These are phyloP conservation scores for Auanema sp. DNA, from an alignment of 2,888 invertebrate species.

Conservation along the genomic window DNA sequence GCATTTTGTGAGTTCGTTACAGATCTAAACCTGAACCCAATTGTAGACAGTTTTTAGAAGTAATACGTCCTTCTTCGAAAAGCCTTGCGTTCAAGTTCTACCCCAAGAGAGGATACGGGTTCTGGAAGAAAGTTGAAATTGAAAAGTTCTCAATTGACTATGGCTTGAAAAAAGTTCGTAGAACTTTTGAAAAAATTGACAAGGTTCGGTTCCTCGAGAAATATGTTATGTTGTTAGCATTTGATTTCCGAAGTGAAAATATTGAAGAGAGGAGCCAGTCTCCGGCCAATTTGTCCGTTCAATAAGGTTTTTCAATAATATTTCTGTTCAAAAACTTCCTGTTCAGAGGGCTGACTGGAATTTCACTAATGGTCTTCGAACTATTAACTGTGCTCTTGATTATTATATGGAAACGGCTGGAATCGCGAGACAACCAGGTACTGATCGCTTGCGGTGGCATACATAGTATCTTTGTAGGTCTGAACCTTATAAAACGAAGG, in stretches of 20 bases:
- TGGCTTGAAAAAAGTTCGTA: neutral
- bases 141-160: constrained; percentile 12
- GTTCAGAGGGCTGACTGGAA: constrained; percentile 10
- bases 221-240: constrained; percentile 12
- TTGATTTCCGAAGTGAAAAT: constrained; percentile 14
- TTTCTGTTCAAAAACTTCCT: neutral
- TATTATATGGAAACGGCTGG: constrained; percentile 8
- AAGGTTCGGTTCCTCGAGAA: too few relatives aligned
- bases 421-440: neutral
- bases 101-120: constrained; percentile 17
- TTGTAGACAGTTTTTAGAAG: constrained; percentile 17
- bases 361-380: constrained; percentile 7
- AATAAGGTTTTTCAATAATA: constrained; percentile 8
- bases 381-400: constrained; percentile 14
- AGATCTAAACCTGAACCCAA: too few relatives aligned
- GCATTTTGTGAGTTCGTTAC: neutral
- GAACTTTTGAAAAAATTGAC: too few relatives aligned
- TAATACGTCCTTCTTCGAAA: neutral
- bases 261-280: neutral
- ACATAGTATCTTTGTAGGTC: too few relatives aligned
- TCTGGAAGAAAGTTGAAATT: constrained; percentile 20
- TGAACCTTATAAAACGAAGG: neutral
- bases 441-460: too few relatives aligned
- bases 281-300: constrained; percentile 23
- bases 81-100: neutral